phyloP scores from a whole-genome alignment of 2,113 vertebrate genomes.

The Lepisosteus oculatus region DNA sequence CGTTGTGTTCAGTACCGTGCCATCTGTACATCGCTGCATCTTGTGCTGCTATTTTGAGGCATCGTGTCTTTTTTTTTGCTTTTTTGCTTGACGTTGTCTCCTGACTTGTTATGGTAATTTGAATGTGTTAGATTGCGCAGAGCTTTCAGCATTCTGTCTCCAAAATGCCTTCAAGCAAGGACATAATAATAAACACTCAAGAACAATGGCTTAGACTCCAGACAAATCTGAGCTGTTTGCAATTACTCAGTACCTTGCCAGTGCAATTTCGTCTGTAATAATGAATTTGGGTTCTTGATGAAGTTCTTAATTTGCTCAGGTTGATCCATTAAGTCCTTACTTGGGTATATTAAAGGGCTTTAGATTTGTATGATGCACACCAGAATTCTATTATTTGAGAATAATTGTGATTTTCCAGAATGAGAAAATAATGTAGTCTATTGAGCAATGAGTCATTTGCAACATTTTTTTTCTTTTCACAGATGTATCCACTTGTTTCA shows the following conservation, averaged over 20 bases:
- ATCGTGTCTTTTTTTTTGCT: conserved; percentile 40
- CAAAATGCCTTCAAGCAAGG: conserved; percentile 52
- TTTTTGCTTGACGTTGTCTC: conserved; percentile 31
- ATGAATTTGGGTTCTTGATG: conserved; percentile 43
- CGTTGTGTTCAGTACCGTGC: conserved; percentile 51
- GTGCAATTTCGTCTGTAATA: conserved; percentile 35
- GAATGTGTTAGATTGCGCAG: conserved; percentile 42
- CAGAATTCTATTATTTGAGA: too few relatives aligned
- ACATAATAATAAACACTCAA: conserved; percentile 41
- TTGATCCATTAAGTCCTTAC: conserved; percentile 15
- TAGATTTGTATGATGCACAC: too few relatives aligned
- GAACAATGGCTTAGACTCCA: conserved; percentile 34
- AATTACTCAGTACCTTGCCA: conserved; percentile 39
- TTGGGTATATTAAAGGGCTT: too few relatives aligned
- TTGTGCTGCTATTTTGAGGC: conserved; percentile 34
- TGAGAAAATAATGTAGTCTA: too few relatives aligned
- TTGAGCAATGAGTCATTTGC: too few relatives aligned
- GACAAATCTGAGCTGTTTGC: conserved; percentile 24
- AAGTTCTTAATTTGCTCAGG: conserved; percentile 35
- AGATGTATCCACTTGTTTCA: too few relatives aligned
- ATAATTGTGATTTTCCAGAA: too few relatives aligned
- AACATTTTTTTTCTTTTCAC: too few relatives aligned
- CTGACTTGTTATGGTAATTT: conserved; percentile 32
- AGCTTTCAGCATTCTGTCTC: conserved; percentile 23
- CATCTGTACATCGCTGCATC: conserved; percentile 44